A percentile compares a stretch with the other conserved stretches of the same genome.
Evolutionary conservation across 92 coral and sea anemone genomes (phyloP).

Genomic region (Heteractis magnifica): DNA sequence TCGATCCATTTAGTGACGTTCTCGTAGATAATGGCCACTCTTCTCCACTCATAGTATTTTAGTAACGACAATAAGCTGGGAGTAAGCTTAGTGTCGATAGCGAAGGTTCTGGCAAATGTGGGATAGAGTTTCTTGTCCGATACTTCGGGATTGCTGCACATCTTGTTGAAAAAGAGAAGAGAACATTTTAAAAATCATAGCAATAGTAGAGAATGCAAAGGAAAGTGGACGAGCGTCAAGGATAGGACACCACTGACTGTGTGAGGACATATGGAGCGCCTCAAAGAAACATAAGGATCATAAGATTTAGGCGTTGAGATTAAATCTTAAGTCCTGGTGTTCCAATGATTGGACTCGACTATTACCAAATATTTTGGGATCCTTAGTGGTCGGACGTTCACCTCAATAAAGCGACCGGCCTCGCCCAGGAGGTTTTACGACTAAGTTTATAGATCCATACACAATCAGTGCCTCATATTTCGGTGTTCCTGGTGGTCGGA

Average conservation of each 20-base stretch:
- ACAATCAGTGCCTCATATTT: too few relatives aligned
- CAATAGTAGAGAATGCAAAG: not conserved
- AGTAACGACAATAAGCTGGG: constrained; percentile 54
- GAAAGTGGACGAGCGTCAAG: too few relatives aligned
- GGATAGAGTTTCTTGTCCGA: constrained; percentile 68
- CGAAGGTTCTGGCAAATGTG: constrained; percentile 73
- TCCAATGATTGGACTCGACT: too few relatives aligned
- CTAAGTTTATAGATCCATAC: too few relatives aligned
- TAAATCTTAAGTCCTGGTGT: too few relatives aligned
- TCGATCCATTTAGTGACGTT: constrained; percentile 45
- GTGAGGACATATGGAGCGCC: too few relatives aligned
- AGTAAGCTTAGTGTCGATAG: constrained; percentile 54
- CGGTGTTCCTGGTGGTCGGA: not conserved
- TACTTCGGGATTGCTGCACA: constrained; percentile 67
- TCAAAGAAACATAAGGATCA: too few relatives aligned
- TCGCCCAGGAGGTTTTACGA: too few relatives aligned
- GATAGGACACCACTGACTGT: too few relatives aligned
- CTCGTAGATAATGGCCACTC: constrained; percentile 64
- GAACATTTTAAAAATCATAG: not conserved
- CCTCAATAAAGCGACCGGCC: not conserved
- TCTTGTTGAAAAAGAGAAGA: constrained; percentile 35
- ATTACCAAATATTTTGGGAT: not conserved
- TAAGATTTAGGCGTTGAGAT: too few relatives aligned
- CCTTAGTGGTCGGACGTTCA: not conserved
- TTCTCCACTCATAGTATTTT: constrained; percentile 54